Evolutionary conservation across 2,797 vertebrate genomes (phyloP).

Genomic region (Otolemur crassicaudatus): DNA sequence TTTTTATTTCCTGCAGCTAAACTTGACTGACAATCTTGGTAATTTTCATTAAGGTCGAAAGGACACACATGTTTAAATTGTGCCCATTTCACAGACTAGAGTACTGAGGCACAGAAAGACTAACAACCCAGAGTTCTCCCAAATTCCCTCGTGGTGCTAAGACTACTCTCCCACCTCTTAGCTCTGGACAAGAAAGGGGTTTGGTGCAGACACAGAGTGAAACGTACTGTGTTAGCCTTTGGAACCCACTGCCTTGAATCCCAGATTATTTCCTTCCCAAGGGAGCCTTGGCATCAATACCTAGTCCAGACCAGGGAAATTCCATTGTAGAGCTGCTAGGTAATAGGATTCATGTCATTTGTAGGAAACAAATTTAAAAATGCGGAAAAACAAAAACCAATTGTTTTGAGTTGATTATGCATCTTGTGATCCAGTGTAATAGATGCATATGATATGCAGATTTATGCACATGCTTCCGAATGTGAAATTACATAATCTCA

Average conservation of each 20-base stretch:
- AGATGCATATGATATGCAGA: background rate
- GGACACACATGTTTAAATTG: background rate
- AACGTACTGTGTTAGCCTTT: fast-evolving
- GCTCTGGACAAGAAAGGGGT: fast-evolving
- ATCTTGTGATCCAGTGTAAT: background rate
- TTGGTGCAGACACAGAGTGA: fast-evolving
- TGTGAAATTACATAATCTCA: background rate
- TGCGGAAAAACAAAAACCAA: background rate
- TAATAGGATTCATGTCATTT: background rate
- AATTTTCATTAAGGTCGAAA: background rate
- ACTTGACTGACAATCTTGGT: too few species aligned
- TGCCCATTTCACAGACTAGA: background rate
- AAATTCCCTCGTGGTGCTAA: background rate
- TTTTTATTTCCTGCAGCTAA: background rate
- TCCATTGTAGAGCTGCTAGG: background rate
- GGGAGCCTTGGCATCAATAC: background rate
- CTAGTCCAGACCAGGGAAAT: fast-evolving
- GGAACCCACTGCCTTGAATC: background rate
- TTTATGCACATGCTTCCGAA: background rate
- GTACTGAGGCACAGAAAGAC: background rate
- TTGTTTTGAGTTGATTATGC: background rate
- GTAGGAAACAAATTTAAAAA: background rate
- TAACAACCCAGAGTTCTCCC: background rate
- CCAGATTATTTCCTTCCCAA: background rate
- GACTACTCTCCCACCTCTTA: fast-evolving